Evolutionary conservation across 1,140 invertebrate genomes (phyloP).

Genomic region (Drosophila dunni): DNA sequence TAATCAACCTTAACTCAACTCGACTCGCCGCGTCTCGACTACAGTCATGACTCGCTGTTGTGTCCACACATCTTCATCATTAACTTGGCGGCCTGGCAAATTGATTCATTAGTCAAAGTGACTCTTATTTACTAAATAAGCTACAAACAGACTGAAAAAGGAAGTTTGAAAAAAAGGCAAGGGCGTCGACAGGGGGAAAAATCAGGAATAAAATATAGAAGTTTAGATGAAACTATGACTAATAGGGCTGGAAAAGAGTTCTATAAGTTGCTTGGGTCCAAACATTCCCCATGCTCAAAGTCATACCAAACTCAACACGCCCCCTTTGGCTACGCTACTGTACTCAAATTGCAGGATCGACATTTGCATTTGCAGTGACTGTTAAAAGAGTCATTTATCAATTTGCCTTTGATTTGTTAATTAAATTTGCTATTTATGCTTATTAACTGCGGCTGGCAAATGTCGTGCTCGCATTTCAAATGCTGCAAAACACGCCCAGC

Average conservation of each 20-base stretch:
- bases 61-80: conserved; percentile 67
- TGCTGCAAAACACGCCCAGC: conserved; percentile 68
- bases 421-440: conserved; percentile 79
- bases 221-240: too few species aligned
- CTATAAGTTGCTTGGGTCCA: too few species aligned
- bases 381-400: conserved; percentile 70
- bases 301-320: neutral
- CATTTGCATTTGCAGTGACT: conserved; percentile 43
- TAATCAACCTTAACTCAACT: conserved; percentile 58
- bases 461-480: conserved; percentile 46
- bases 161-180: neutral
- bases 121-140: conserved; percentile 75
- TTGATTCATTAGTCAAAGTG: conserved; percentile 83
- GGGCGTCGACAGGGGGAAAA: neutral
- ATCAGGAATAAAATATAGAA: neutral
- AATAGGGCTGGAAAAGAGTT: too few species aligned
- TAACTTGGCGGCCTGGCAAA: conserved; percentile 66
- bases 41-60: conserved; percentile 15
- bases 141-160: conserved; percentile 17
- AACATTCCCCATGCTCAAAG: too few species aligned
- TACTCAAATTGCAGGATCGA: conserved; percentile 19
- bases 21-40: conserved; percentile 17
- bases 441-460: conserved; percentile 55
- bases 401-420: conserved; percentile 81
- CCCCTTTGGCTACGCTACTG: neutral